Evolutionary conservation across 2,888 invertebrate species (phyloP).

Genomic region (Epirrhoe tristata): DNA sequence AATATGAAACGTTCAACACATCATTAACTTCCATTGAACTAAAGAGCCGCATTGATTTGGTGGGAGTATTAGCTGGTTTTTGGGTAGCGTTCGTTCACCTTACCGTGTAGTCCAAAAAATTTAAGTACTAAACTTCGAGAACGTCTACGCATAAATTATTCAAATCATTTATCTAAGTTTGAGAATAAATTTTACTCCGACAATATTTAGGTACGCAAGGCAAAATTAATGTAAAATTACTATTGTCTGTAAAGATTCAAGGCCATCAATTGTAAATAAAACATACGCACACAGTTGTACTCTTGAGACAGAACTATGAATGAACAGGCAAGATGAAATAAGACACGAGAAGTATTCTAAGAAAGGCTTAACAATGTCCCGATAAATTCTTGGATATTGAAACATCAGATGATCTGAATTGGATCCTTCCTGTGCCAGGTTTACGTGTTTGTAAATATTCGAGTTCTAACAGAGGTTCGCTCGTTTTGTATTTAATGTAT

Average conservation of each 20-base stretch:
- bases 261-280: not conserved
- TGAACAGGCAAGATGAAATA: constrained; percentile 7
- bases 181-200: not conserved
- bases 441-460: not conserved
- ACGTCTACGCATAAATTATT: constrained; percentile 26
- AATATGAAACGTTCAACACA: constrained; percentile 48
- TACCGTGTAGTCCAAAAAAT: constrained; percentile 40
- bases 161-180: constrained; percentile 5
- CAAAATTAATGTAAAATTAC: not conserved
- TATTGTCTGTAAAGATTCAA: not conserved
- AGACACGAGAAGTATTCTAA: constrained; percentile 17
- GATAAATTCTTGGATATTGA: constrained; percentile 6
- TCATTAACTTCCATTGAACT: constrained; percentile 47
- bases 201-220: not conserved
- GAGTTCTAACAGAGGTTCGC: not conserved
- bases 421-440: constrained; percentile 8
- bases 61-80: constrained; percentile 58
- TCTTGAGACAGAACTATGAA: constrained; percentile 14
- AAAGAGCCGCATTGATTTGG: constrained; percentile 50
- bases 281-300: not conserved
- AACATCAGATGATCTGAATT: constrained; percentile 19
- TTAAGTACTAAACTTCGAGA: constrained; percentile 21
- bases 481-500: constrained; percentile 6
- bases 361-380: constrained; percentile 14
- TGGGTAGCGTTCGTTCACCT: constrained; percentile 65